Evolutionary conservation across 2,797 vertebrate species (phyloP).

Genomic region (Craterocephalus amniculus): DNA sequence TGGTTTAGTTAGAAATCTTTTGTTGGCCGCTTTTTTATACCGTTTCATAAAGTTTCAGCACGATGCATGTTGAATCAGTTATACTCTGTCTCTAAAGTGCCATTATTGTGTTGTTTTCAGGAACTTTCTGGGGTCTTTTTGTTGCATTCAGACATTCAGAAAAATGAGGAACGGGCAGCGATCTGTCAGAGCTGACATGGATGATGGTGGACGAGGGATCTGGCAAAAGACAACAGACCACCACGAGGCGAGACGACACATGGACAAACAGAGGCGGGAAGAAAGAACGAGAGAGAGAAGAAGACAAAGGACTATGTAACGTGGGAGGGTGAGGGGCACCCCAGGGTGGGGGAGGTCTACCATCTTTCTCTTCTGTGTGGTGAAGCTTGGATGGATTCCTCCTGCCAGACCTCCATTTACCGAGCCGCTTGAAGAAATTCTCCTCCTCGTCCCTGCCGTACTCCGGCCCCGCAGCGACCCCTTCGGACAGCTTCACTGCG

Average conservation of each 20-base stretch:
- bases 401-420: slow-evolving; percentile 96
- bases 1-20: too few species aligned
- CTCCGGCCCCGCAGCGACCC: slow-evolving; percentile 89
- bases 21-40: too few species aligned
- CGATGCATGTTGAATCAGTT: too few species aligned
- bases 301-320: slow-evolving; percentile 50
- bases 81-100: neutral
- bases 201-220: slow-evolving; percentile 57
- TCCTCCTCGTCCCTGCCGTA: slow-evolving; percentile 97
- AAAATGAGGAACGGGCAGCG: slow-evolving; percentile 38
- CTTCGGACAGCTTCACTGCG: slow-evolving; percentile 95
- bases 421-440: slow-evolving; percentile 99
- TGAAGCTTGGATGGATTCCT: slow-evolving; percentile 93
- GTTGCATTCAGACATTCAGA: neutral
- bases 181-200: slow-evolving; percentile 64
- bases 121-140: neutral
- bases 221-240: slow-evolving; percentile 56
- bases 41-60: too few species aligned
- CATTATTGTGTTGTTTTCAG: slow-evolving; percentile 13
- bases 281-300: slow-evolving; percentile 31
- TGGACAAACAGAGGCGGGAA: slow-evolving; percentile 52
- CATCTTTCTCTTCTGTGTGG: slow-evolving; percentile 96
- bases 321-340: slow-evolving; percentile 69
- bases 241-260: slow-evolving; percentile 64
- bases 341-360: slow-evolving; percentile 86